Conservation (phyloP, 2,113 vertebrate genomes). For the Lepus europaeus region DNA sequence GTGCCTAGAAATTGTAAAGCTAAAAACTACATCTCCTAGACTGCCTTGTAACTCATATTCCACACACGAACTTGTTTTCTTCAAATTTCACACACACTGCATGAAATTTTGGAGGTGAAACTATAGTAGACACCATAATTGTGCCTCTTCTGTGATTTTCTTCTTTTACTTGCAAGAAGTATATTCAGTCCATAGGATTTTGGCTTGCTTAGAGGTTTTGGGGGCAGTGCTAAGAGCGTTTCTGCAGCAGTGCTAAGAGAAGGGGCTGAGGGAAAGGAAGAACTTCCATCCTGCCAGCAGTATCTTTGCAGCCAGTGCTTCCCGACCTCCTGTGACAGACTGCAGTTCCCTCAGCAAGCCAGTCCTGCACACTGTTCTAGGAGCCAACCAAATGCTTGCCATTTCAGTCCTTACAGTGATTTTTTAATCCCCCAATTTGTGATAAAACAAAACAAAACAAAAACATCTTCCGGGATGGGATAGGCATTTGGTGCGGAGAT, state of each 20-base stretch:
- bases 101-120: background rate
- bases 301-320: background rate
- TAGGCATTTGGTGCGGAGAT: too few relatives aligned
- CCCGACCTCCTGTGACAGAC: background rate
- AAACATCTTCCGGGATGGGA: too few relatives aligned
- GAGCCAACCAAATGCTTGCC: background rate
- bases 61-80: background rate
- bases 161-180: background rate
- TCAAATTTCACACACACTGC: background rate
- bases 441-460: background rate
- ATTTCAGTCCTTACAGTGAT: background rate
- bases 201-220: background rate
- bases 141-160: background rate
- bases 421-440: background rate
- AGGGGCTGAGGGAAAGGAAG: background rate
- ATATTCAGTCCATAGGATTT: too few relatives aligned
- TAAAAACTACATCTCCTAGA: background rate
- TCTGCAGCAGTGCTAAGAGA: background rate
- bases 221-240: too few relatives aligned
- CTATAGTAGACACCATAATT: background rate
- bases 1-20: background rate
- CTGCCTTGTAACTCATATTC: background rate
- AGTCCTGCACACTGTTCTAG: background rate
- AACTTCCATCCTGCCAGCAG: background rate
- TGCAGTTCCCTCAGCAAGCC: background rate